Base-by-base conservation (phyloP, 2,888 invertebrate genomes). In the Drosophila mettleri region DNA sequence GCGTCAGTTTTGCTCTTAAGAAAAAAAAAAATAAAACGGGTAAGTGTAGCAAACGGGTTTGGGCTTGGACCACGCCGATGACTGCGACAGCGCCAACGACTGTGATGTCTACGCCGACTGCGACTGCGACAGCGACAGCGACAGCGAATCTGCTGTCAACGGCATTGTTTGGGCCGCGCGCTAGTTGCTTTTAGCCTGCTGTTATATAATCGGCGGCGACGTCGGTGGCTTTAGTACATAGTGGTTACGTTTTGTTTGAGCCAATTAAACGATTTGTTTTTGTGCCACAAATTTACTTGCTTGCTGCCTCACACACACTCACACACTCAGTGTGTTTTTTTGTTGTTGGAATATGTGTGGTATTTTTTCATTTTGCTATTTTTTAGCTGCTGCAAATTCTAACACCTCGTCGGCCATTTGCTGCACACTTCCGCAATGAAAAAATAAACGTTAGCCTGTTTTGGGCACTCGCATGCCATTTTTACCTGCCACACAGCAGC, bases 201-300 rank as follows among this genome's bases (percentile, higher is more conserved):
- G 39, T 86, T 85, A 86, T 86, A 86, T 86, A 86, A 88, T 78
- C 74, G 62, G 48, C 66, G 60, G 18, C 60, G 31, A 45, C 54
- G 62, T 53, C 66, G 67, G 48, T 70, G 73, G 63, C 78, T 74
- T 62, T 68, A 72, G 74, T 68, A 67, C 57, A 67, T 58, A 72
- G 81, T 84, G 87, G 85, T 85, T 88, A 86, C 88, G 82, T 87
- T 89, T 83, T 85, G 85, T 84, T 75, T 68, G 69, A 80, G 88
- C 85, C 87, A 86, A 88, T 87, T 81, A 88, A 86, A 87, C 81
- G 87, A 87, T 88, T 86, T 86, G 89, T 88, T 86, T 86, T 76
- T 34, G 49, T 74, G 82, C 79, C 86, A 77, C 80, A 88, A 79
- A 86, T 74, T 81, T 63, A 79, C 71, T 77, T 64, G 85, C 71